These are phyloP conservation scores for Thera britannica DNA, from an alignment of 2,888 invertebrate genomes.

Conservation along the genomic window DNA sequence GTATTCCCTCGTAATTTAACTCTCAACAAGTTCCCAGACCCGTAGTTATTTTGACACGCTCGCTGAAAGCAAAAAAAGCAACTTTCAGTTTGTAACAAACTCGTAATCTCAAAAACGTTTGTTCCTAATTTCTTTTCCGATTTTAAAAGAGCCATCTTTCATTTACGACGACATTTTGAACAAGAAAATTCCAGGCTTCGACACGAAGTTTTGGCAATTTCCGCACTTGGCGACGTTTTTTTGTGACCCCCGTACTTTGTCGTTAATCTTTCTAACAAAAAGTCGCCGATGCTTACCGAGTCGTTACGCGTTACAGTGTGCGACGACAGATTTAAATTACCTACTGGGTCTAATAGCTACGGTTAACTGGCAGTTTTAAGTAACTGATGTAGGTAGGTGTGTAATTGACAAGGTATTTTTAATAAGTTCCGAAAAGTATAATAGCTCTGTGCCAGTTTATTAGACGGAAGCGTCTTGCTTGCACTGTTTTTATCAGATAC, in stretches of 20 bases:
- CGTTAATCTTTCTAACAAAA: slow-evolving; percentile 82
- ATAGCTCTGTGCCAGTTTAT: no score
- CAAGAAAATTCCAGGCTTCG: slow-evolving; percentile 81
- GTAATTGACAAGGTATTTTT: no score
- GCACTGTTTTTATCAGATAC: no score
- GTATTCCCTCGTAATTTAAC: slow-evolving; percentile 18
- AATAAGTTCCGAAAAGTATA: no score
- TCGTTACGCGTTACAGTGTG: slow-evolving; percentile 71
- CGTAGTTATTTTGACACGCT: slow-evolving; percentile 32
- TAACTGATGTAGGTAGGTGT: no score
- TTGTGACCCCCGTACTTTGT: slow-evolving; percentile 79
- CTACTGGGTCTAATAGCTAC: slow-evolving; percentile 45
- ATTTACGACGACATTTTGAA: slow-evolving; percentile 83
- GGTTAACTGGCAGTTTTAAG: no score
- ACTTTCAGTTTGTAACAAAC: slow-evolving; percentile 72
- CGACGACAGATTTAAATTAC: slow-evolving; percentile 73
- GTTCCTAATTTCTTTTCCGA: slow-evolving; percentile 83
- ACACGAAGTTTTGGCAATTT: slow-evolving; percentile 83
- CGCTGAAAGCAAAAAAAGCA: slow-evolving; percentile 46
- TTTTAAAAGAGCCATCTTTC: slow-evolving; percentile 83
- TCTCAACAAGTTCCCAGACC: slow-evolving; percentile 28
- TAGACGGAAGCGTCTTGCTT: no score
- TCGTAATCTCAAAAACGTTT: slow-evolving; percentile 81
- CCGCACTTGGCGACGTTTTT: slow-evolving; percentile 76
- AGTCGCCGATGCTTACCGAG: slow-evolving; percentile 67